Evolutionary conservation across 2,797 vertebrate genomes (phyloP).

Genomic region (Atherinosoma microstoma): DNA sequence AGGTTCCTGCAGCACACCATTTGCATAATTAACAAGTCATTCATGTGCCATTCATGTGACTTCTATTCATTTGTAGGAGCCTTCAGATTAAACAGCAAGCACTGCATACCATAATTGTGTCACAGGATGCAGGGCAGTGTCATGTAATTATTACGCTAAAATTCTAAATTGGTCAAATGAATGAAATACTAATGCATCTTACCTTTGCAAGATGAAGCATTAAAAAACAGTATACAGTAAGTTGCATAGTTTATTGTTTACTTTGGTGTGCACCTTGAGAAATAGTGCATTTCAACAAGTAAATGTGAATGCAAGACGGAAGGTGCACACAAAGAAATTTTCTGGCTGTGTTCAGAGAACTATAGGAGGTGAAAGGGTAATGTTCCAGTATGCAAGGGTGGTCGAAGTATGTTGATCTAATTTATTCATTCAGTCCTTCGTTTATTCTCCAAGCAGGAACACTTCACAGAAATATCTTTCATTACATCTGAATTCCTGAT

Average conservation of each 20-base stretch:
- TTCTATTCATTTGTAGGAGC: slow-evolving; percentile 75
- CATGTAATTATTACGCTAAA: slow-evolving; percentile 53
- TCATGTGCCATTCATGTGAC: slow-evolving; percentile 81
- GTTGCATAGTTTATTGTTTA: slow-evolving; percentile 18
- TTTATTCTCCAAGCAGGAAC: too few relatives aligned
- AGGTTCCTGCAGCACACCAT: slow-evolving; percentile 78
- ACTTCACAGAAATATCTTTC: not conserved
- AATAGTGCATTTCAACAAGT: slow-evolving; percentile 53
- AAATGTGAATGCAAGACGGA: slow-evolving; percentile 53
- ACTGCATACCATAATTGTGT: slow-evolving; percentile 59
- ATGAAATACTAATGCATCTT: slow-evolving; percentile 31
- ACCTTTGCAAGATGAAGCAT: slow-evolving; percentile 18
- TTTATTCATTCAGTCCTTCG: not conserved
- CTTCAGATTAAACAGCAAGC: slow-evolving; percentile 71
- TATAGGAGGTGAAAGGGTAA: not conserved
- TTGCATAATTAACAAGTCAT: slow-evolving; percentile 89
- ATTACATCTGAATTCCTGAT: not conserved
- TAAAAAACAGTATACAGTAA: slow-evolving; percentile 5
- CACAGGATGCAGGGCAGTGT: slow-evolving; percentile 41
- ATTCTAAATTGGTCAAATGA: slow-evolving; percentile 50
- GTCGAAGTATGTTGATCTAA: not conserved
- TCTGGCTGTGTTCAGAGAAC: slow-evolving; percentile 13
- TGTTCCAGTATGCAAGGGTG: not conserved
- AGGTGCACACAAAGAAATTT: slow-evolving; percentile 6
- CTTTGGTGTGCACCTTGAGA: slow-evolving; percentile 40